Base-by-base conservation (phyloP, 2,888 invertebrate genomes). In the Pyralis farinalis region DNA sequence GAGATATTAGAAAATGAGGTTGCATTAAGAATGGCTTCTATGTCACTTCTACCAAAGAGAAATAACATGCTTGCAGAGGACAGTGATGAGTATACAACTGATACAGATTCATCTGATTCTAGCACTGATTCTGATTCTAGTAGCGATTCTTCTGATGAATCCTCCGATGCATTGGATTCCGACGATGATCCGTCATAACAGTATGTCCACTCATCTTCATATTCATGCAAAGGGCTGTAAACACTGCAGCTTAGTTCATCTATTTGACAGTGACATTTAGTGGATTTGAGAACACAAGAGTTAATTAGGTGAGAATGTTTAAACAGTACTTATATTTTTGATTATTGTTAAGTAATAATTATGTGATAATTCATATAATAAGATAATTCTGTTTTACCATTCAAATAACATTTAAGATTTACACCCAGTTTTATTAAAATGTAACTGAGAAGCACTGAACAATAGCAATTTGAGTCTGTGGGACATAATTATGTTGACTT, bases 11-110 rank as follows among this genome's bases (percentile, higher is more conserved):
- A 79, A 43, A 85, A 86, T 58, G 75, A 80, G 44, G 72, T 85
- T 71, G 84, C 84, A 12, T 57, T 86, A 0, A 63, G 65, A 56
- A 80, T 90, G 86, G 84, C 85, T 0, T 78, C 83, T 0, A 75
- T 90, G 80, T 76, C 82, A 4, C 46, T 90, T 7, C 42, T 87
- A 8, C 74, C 82, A 0, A 72, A 60, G 36, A 58, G 41, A 22
- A 58, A 55, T 34, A 46, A 44, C 12, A 42, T 51, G 7, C 65
- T 61, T 34, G 49, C 60, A n/a, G 62, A 64, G 16, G 63, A 71
- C 3, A 71, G 64, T 47, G 74, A 73, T 44, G 71, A 70, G 27
- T 65, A 70, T 22, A 25, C 25, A 7, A 25, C 25, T n/a, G 25
- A 25, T 25, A 4, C 8, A 2, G 58, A 58, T 30, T 64, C 68